These are phyloP conservation scores for Chaitophorus viminalis DNA, from an alignment of 2,888 invertebrate genomes.

Conservation along the genomic window DNA sequence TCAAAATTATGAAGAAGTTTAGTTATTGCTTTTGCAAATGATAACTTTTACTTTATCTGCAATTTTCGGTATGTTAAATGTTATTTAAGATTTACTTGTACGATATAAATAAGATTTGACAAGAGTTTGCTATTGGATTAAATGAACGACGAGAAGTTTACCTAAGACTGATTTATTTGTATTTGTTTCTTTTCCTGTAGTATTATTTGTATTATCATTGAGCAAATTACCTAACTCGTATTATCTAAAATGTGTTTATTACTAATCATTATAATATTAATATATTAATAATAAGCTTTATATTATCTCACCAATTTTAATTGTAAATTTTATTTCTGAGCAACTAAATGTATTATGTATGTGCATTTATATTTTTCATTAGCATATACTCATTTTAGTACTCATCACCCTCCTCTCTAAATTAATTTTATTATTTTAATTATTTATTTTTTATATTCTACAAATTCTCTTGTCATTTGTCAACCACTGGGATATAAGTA, in stretches of 20 bases:
- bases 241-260: constrained; percentile 42
- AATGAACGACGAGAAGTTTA: constrained; percentile 31
- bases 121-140: constrained; percentile 4
- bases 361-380: neutral
- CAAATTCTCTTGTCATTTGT: neutral
- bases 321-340: constrained; percentile 27
- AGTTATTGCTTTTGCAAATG: neutral
- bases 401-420: neutral
- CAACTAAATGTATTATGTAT: constrained; percentile 19
- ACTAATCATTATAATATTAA: constrained; percentile 24
- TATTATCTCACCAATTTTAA: constrained; percentile 7
- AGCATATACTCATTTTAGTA: constrained; percentile 1
- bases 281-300: constrained; percentile 9
- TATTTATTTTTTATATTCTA: neutral
- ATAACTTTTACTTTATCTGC: neutral
- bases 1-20: neutral
- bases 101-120: neutral
- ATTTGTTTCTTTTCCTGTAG: constrained; percentile 21
- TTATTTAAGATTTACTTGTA: constrained; percentile 4
- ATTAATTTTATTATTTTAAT: neutral
- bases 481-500: neutral
- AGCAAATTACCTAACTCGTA: constrained; percentile 24
- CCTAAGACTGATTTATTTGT: constrained; percentile 61
- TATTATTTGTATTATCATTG: constrained; percentile 35
- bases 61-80: neutral